These are phyloP conservation scores for Himantopus leucocephalus DNA, from an alignment of 2,113 vertebrate species.

Conservation along the genomic window DNA sequence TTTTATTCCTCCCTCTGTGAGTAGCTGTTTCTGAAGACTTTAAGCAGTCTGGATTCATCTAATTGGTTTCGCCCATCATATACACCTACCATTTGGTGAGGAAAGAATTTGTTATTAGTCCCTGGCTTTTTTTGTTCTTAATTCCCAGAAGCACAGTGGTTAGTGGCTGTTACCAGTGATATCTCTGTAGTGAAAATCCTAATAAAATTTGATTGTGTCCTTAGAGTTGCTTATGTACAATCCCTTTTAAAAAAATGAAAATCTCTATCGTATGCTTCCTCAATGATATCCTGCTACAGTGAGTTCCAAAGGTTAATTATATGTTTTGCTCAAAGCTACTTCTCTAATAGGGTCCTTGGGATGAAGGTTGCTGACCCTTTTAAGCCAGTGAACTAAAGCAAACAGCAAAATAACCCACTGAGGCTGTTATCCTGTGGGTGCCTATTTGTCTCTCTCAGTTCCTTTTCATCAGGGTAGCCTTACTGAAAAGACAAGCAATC, in stretches of 20 bases:
- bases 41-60: neutral
- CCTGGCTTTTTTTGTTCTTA: neutral
- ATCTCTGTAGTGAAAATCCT: neutral
- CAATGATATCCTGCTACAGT: conserved; percentile 40
- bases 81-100: neutral
- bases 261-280: neutral
- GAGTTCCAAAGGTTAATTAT: conserved; percentile 49
- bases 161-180: neutral
- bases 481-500: neutral
- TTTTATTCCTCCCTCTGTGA: neutral
- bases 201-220: neutral
- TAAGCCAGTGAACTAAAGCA: conserved; percentile 28
- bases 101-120: neutral
- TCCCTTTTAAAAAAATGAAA: neutral
- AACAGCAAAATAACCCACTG: conserved; percentile 19
- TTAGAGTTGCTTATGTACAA: neutral
- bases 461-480: neutral
- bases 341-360: conserved; percentile 3
- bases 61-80: neutral
- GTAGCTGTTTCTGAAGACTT: neutral
- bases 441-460: neutral
- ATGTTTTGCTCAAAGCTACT: conserved; percentile 31
- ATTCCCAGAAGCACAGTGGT: neutral
- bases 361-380: conserved; percentile 39
- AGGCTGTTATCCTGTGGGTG: neutral